Percentiles rank a stretch among this genome's conserved stretches.
phyloP scores from a whole-genome alignment of 2,888 invertebrate species.

The Cerceris ruficornis region DNA sequence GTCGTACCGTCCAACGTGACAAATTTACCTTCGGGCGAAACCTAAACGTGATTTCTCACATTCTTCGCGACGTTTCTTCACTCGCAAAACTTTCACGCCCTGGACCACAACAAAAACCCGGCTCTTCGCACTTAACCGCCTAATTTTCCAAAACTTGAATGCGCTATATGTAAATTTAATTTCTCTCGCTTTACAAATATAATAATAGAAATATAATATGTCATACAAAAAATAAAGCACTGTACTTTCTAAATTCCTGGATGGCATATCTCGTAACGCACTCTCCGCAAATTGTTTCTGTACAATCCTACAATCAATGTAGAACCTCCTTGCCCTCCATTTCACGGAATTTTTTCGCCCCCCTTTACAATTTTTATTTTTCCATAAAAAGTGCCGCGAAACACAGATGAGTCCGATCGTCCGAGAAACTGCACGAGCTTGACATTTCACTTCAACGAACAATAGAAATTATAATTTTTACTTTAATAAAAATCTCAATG shows the following conservation, averaged over 20 bases:
- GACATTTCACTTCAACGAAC: conserved; percentile 25
- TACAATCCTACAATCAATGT: not conserved
- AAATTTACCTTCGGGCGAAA: too few species aligned
- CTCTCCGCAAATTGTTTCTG: conserved; percentile 22
- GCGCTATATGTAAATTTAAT: conserved; percentile 62
- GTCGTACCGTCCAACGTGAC: not conserved
- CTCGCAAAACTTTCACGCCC: conserved; percentile 9
- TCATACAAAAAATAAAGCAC: conserved; percentile 78
- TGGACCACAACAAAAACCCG: conserved; percentile 1
- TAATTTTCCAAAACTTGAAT: conserved; percentile 58
- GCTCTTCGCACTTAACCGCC: not conserved
- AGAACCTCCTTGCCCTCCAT: conserved; percentile 21
- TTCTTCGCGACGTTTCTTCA: not conserved
- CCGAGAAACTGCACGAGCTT: conserved; percentile 38
- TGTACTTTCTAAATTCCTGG: conserved; percentile 76
- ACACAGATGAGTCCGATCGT: conserved; percentile 36
- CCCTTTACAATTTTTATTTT: not conserved
- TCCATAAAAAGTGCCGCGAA: conserved; percentile 37
- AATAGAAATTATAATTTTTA: conserved; percentile 36
- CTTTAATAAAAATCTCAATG: conserved; percentile 18
- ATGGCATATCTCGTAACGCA: conserved; percentile 69
- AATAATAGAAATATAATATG: conserved; percentile 64
- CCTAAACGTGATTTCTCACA: not conserved
- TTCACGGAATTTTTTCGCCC: conserved; percentile 5
- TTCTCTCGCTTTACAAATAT: conserved; percentile 46